Evolutionary conservation across 2,888 invertebrate species (phyloP).

Genomic region (Palloptera scutellata): DNA sequence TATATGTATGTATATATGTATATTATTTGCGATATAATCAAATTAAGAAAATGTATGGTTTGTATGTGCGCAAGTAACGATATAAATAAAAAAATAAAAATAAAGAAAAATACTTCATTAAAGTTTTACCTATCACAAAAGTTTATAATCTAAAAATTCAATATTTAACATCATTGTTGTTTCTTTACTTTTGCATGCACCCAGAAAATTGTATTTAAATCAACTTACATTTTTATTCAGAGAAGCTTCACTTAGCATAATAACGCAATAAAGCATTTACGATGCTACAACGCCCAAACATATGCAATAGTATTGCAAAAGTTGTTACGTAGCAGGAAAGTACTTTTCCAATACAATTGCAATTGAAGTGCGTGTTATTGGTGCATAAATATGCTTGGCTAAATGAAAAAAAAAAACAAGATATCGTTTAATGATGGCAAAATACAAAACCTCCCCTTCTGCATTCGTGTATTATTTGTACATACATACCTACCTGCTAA

Average conservation of each 20-base stretch:
- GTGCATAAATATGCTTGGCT: constrained; percentile 32
- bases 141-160: background rate
- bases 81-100: too few species aligned
- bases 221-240: too few species aligned
- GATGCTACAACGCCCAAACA: constrained; percentile 23
- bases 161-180: too few species aligned
- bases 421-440: too few species aligned
- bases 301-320: constrained; percentile 18
- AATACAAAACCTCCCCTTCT: too few species aligned
- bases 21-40: background rate
- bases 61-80: background rate
- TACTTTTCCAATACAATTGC: constrained; percentile 2
- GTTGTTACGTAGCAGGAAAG: background rate
- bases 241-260: too few species aligned
- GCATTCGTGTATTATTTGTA: too few species aligned
- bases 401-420: too few species aligned
- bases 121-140: background rate
- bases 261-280: constrained; percentile 5
- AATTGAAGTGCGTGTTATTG: constrained; percentile 37
- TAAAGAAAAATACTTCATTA: background rate
- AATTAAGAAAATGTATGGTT: background rate
- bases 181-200: too few species aligned
- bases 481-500: too few species aligned
- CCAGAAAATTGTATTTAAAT: too few species aligned
- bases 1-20: background rate